A percentile compares a stretch with the other conserved stretches of the same genome.
phyloP scores from a whole-genome alignment of 2,888 invertebrate species.

The Parnassius glacialis region DNA sequence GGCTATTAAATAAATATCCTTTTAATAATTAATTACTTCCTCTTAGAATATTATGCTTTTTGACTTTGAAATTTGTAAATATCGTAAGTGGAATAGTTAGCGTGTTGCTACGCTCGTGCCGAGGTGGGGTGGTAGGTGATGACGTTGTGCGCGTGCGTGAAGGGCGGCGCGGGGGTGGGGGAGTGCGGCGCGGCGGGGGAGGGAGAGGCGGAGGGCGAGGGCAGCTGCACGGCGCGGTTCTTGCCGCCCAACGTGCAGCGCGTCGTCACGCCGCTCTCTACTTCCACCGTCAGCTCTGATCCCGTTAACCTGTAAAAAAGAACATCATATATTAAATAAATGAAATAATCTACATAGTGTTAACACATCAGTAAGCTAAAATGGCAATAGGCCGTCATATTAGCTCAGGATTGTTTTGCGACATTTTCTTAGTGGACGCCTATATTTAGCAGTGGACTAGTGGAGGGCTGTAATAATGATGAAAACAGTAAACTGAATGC shows the following conservation, averaged over 20 bases:
- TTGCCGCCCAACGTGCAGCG: constrained; percentile 93
- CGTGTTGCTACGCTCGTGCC: constrained; percentile 49
- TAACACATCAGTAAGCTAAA: too few species aligned
- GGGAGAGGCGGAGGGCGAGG: constrained; percentile 40
- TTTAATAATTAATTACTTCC: not conserved
- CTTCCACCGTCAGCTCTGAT: constrained; percentile 86
- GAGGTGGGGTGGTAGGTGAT: constrained; percentile 77
- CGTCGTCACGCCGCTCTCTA: constrained; percentile 86
- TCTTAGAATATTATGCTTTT: not conserved
- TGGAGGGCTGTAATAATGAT: too few species aligned
- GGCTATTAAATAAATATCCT: too few species aligned
- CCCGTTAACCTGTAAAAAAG: constrained; percentile 81
- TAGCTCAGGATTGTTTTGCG: too few species aligned
- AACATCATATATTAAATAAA: too few species aligned
- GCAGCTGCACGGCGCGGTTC: constrained; percentile 75
- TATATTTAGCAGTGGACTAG: too few species aligned
- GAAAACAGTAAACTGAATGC: too few species aligned
- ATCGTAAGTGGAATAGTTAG: not conserved
- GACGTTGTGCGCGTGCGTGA: constrained; percentile 77
- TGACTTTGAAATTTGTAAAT: not conserved
- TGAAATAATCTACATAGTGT: too few species aligned
- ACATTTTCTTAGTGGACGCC: too few species aligned
- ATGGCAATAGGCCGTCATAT: too few species aligned
- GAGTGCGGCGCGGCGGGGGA: constrained; percentile 28
- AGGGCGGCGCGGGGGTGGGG: constrained; percentile 46